Percentiles rank a stretch among this genome's conserved stretches.
These are phyloP conservation scores for Poicephalus gulielmi DNA, from an alignment of 2,113 vertebrate genomes.

Conservation along the genomic window DNA sequence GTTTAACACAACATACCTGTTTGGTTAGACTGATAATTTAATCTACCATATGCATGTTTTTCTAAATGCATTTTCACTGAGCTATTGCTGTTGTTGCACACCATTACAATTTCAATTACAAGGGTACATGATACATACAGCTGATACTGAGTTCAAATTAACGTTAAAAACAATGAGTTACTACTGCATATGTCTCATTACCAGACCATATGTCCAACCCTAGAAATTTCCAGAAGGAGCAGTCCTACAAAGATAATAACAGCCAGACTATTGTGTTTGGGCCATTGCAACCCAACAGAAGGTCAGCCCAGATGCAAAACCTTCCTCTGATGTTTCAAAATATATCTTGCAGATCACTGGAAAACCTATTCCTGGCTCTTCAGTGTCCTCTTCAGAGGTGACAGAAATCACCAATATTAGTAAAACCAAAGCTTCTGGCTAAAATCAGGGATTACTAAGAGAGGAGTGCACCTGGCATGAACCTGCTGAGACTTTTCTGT, in stretches of 20 bases:
- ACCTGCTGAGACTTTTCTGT: neutral
- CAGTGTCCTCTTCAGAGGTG: neutral
- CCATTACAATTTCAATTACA: neutral
- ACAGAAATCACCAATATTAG: neutral
- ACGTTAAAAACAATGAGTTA: neutral
- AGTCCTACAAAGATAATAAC: neutral
- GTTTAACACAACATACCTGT: neutral
- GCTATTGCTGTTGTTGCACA: neutral
- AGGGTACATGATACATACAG: neutral
- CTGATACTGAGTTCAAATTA: neutral
- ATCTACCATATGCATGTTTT: neutral
- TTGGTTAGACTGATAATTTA: neutral
- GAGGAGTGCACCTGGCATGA: neutral
- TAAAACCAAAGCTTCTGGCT: neutral
- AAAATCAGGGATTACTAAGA: neutral
- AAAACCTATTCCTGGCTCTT: neutral
- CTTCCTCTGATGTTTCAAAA: neutral
- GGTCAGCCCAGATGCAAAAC: neutral
- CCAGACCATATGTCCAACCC: neutral
- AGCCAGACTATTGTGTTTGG: neutral
- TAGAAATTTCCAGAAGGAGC: neutral
- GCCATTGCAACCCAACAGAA: neutral
- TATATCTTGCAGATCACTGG: neutral
- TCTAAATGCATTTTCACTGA: neutral
- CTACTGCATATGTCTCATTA: neutral